A percentile compares a stretch with the other conserved stretches of the same genome.
These are phyloP conservation scores for Serranochromis macrocephalus DNA, from an alignment of 2,113 vertebrate genomes.

Conservation along the genomic window DNA sequence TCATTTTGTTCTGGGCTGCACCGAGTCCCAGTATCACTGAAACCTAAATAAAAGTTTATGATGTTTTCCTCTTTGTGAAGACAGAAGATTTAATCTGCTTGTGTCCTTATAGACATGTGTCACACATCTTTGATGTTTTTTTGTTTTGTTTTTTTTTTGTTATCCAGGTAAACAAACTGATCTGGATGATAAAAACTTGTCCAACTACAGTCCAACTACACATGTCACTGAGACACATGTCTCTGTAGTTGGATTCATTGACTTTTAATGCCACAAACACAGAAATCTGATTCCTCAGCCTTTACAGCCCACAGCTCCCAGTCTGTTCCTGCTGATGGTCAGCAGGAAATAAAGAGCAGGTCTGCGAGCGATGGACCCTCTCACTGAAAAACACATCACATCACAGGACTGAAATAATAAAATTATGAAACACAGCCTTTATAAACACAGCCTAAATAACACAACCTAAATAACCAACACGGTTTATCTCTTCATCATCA, in stretches of 20 bases:
- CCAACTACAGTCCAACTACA: neutral
- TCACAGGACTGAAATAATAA: neutral
- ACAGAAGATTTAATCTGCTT: neutral
- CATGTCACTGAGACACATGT: neutral
- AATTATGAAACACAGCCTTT: neutral
- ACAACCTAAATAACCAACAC: neutral
- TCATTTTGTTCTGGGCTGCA: neutral
- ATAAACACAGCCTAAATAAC: neutral
- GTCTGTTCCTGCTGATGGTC: neutral
- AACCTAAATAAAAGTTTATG: neutral
- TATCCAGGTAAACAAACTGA: neutral
- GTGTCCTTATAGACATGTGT: neutral
- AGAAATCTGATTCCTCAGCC: neutral
- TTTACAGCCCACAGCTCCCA: neutral
- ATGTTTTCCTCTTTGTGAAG: neutral
- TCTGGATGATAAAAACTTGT: neutral
- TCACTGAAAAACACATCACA: neutral
- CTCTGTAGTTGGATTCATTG: neutral
- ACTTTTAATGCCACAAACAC: neutral
- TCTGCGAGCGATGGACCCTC: neutral
- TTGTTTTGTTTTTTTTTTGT: fast-evolving
- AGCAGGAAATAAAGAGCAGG: neutral
- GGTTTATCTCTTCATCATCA: neutral
- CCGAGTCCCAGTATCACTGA: neutral
- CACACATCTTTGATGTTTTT: neutral